Conservation (phyloP, 2,797 vertebrate genomes). For the Cossypha heuglini region DNA sequence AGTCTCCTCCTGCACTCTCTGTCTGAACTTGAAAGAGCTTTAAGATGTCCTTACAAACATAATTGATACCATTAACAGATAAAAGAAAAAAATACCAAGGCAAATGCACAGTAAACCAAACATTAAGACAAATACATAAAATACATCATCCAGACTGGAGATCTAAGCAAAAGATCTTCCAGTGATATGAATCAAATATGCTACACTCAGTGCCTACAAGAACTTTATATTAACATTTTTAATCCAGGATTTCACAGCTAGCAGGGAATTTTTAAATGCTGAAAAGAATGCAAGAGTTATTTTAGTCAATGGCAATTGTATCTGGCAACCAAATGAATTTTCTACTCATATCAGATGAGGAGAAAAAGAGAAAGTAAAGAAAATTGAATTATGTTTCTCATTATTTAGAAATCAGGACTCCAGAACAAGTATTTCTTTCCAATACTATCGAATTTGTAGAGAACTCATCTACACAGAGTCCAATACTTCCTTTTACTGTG, state of each 20-base stretch:
- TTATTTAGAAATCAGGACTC: neutral
- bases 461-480: neutral
- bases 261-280: neutral
- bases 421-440: neutral
- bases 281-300: neutral
- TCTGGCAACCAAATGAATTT: neutral
- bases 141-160: neutral
- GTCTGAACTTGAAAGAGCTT: neutral
- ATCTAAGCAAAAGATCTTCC: neutral
- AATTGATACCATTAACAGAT: neutral
- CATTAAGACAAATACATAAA: neutral
- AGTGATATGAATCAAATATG: neutral
- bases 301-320: neutral
- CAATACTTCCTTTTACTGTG: neutral
- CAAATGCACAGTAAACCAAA: neutral
- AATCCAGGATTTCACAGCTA: neutral
- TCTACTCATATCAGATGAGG: neutral
- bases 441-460: neutral
- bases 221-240: neutral
- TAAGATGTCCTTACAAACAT: neutral
- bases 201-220: neutral
- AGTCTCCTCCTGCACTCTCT: neutral
- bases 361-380: neutral
- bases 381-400: neutral
- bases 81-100: neutral